Evolutionary conservation across 2,888 invertebrate genomes (phyloP).

Genomic region (Parnassius glacialis): DNA sequence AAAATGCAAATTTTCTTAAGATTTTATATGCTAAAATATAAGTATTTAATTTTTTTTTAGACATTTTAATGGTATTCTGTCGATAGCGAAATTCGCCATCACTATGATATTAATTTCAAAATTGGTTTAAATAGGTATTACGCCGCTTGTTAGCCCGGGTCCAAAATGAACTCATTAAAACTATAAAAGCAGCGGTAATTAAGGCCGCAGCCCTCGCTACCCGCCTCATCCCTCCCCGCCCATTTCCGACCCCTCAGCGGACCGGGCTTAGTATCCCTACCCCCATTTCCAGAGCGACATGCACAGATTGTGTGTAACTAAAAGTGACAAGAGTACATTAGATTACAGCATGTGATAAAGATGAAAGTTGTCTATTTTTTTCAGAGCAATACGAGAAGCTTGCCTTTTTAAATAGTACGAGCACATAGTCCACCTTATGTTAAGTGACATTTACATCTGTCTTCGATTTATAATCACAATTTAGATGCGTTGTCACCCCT

Average conservation of each 20-base stretch:
- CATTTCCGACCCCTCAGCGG: slow-evolving; percentile 42
- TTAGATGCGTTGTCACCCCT: too few relatives aligned
- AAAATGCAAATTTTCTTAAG: too few relatives aligned
- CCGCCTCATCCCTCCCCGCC: slow-evolving; percentile 40
- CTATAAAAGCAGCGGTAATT: slow-evolving; percentile 88
- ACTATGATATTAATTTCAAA: slow-evolving; percentile 78
- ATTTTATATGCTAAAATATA: too few relatives aligned
- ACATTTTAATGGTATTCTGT: background rate
- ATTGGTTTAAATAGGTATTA: slow-evolving; percentile 80
- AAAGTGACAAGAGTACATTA: slow-evolving; percentile 33
- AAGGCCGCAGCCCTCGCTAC: slow-evolving; percentile 66
- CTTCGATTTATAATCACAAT: too few relatives aligned
- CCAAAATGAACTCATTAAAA: slow-evolving; percentile 88
- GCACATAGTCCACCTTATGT: too few relatives aligned
- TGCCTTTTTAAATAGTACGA: too few relatives aligned
- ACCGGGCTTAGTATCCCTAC: slow-evolving; percentile 46
- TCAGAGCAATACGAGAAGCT: too few relatives aligned
- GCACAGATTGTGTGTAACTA: slow-evolving; percentile 31
- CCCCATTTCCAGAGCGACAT: slow-evolving; percentile 39
- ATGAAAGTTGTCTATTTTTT: too few relatives aligned
- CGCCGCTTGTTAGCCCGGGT: slow-evolving; percentile 83
- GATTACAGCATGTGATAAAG: background rate
- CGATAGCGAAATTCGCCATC: slow-evolving; percentile 36
- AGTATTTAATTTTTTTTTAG: too few relatives aligned
- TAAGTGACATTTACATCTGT: too few relatives aligned